These are phyloP conservation scores for Heteropelma amictum DNA, from an alignment of 2,888 invertebrate species.

Conservation along the genomic window DNA sequence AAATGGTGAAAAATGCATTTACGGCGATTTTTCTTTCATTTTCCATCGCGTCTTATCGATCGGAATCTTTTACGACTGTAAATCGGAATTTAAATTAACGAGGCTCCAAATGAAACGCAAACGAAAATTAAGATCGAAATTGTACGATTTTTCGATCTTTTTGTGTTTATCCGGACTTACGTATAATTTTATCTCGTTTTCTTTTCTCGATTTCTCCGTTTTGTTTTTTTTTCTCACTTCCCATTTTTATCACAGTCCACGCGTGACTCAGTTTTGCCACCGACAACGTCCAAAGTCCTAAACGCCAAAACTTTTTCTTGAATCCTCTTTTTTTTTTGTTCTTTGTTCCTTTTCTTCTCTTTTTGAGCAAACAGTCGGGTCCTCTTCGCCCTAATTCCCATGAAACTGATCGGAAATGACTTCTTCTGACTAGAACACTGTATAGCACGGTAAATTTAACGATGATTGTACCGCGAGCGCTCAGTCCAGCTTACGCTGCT, in stretches of 20 bases:
- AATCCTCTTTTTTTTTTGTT: constrained; percentile 57
- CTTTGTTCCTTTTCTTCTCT: constrained; percentile 62
- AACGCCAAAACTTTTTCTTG: constrained; percentile 71
- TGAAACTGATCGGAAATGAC: constrained; percentile 63
- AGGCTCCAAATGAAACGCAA: no score
- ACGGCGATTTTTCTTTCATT: no score
- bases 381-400: constrained; percentile 64
- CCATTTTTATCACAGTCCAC: constrained; percentile 77
- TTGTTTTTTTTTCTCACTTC: constrained; percentile 65
- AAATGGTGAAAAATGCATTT: no score
- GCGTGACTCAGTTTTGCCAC: constrained; percentile 75
- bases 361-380: constrained; percentile 75
- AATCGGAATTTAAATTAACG: no score
- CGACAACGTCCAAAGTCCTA: constrained; percentile 72
- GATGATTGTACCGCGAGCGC: constrained; percentile 55
- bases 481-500: constrained; percentile 75
- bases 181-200: constrained; percentile 53
- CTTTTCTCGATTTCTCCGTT: constrained; percentile 46
- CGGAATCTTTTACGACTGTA: no score
- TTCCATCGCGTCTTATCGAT: no score
- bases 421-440: constrained; percentile 75
- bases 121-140: no score
- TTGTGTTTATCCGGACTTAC: constrained; percentile 54
- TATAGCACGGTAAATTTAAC: constrained; percentile 60
- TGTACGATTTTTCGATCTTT: no score